Base-by-base conservation (phyloP, 2,797 vertebrate genomes). In the Cuculus canorus region DNA sequence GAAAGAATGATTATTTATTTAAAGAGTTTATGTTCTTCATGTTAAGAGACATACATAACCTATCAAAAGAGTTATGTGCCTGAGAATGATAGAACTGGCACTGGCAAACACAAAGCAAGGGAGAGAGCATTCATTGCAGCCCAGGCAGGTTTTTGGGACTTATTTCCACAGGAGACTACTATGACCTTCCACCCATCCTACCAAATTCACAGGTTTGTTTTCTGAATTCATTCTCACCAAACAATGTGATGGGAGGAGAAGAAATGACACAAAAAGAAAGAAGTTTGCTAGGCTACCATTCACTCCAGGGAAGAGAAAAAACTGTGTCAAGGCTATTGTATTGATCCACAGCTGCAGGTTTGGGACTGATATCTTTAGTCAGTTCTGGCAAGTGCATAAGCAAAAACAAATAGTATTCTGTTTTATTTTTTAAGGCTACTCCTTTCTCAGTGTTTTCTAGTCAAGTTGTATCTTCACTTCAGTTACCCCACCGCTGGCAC, bases 1-100 rank as follows among this genome's bases (percentile, higher is more conserved):
- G 14, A 75, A 93, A 71, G 25, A 91, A 71, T 25, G 7, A 52
- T 88, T 95, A 76, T 54, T 70, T 88, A 82, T 94, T 88, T 88
- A 50, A 90, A 76, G 48, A 63, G 16, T 80, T 85, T 75, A 35
- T 50, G 82, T 92, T 65, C 14, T 91, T 80, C 57, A 54, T 37
- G 37, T 69, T 92, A 89, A 80, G 28, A 77, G n/a, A 71, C 11
- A 57, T 45, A 28, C 17, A 56, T 41, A 33, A 64, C 71, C 30
- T 83, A 9, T 63, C 48, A 90, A 24, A 65, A 76, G 37, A 84
- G 7, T 72, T 87, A 32, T 19, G 23, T 21, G 57, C 28, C 75
- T 70, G 35, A 80, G 56, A 39, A 28, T 65, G 25, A 64, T 64
- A 80, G 80, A 79, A 65, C 14, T 90, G 30, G 32, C 5, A 35